Evolutionary conservation across 2,888 invertebrate genomes (phyloP).

Genomic region (Acronicta alni): DNA sequence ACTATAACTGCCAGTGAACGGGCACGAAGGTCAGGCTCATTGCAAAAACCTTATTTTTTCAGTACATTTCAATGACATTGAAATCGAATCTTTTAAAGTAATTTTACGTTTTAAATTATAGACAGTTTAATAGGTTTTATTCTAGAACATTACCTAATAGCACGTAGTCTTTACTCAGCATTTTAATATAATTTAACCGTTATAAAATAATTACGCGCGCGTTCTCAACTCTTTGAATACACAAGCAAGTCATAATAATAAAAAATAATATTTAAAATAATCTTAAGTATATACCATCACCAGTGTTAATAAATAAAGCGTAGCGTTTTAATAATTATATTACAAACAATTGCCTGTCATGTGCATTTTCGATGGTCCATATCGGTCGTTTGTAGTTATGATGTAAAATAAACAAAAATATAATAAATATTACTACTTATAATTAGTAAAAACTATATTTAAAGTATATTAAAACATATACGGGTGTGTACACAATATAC

Average conservation of each 20-base stretch:
- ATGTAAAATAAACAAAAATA: slow-evolving; percentile 29
- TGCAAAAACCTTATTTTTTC: slow-evolving; percentile 72
- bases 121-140: slow-evolving; percentile 22
- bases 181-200: slow-evolving; percentile 6
- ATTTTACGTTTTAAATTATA: slow-evolving; percentile 27
- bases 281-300: slow-evolving; percentile 78
- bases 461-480: slow-evolving; percentile 28
- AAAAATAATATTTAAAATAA: slow-evolving; percentile 59
- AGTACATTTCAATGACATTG: slow-evolving; percentile 74
- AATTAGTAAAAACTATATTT: slow-evolving; percentile 17
- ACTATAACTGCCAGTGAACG: slow-evolving; percentile 72
- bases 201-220: slow-evolving; percentile 12
- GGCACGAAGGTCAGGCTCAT: slow-evolving; percentile 69
- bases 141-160: slow-evolving; percentile 32
- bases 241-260: slow-evolving; percentile 69
- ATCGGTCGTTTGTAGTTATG: slow-evolving; percentile 64
- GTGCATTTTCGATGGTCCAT: slow-evolving; percentile 86
- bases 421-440: slow-evolving; percentile 22
- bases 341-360: slow-evolving; percentile 71
- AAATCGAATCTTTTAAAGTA: slow-evolving; percentile 57
- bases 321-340: slow-evolving; percentile 60
- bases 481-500: slow-evolving; percentile 20
- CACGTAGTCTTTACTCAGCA: slow-evolving; percentile 53
- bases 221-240: slow-evolving; percentile 57
- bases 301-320: slow-evolving; percentile 75